Percentiles rank a stretch among this genome's conserved stretches.
Conservation (phyloP, 2,797 vertebrate species). For the Masticophis lateralis region DNA sequence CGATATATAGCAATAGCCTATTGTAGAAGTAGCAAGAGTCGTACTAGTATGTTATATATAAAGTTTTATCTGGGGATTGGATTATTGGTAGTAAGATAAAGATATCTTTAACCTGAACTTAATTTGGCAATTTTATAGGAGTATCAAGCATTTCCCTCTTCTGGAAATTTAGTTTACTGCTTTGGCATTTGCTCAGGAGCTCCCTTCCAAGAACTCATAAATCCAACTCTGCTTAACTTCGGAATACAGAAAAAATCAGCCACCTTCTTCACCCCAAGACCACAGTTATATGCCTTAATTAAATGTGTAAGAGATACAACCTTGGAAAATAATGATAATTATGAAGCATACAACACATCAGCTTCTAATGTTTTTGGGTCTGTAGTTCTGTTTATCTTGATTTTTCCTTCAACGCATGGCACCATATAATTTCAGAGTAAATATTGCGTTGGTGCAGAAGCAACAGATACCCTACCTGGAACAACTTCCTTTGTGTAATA, state of each 20-base stretch:
- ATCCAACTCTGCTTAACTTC: neutral
- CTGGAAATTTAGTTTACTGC: neutral
- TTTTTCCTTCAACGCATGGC: neutral
- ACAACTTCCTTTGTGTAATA: neutral
- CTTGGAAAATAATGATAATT: neutral
- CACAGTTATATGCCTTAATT: neutral
- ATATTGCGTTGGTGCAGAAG: neutral
- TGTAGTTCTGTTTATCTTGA: neutral
- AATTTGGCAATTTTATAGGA: neutral
- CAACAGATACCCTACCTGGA: neutral
- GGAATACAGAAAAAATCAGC: neutral
- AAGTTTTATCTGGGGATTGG: too few species aligned
- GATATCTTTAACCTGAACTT: neutral
- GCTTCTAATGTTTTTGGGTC: neutral
- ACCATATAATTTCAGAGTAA: neutral
- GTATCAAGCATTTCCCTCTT: neutral
- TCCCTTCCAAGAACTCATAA: neutral
- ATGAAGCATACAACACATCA: neutral
- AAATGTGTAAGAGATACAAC: neutral
- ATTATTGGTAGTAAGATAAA: neutral
- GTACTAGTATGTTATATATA: neutral
- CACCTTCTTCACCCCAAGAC: neutral
- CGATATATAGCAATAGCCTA: neutral
- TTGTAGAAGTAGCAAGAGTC: neutral
- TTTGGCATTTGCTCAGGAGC: neutral